These are phyloP conservation scores for Cephonodes hylas DNA, from an alignment of 2,888 invertebrate species.

Conservation along the genomic window DNA sequence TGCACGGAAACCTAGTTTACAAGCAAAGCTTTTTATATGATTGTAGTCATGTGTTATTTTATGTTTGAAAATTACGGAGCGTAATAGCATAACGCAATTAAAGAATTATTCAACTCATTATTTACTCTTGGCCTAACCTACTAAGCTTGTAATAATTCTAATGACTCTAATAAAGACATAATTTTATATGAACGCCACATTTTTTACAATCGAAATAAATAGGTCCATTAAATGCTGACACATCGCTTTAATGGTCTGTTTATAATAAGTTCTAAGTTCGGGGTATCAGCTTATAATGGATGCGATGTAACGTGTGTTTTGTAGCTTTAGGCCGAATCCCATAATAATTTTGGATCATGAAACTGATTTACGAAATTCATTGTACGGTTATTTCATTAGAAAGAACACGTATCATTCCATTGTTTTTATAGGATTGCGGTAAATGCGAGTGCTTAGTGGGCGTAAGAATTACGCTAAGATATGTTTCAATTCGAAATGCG, in stretches of 20 bases:
- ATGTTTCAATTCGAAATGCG: no score
- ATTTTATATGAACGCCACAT: constrained; percentile 47
- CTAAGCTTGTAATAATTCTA: constrained; percentile 53
- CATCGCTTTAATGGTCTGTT: neutral
- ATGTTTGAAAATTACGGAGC: constrained; percentile 2
- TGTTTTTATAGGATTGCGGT: no score
- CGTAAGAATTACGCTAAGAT: no score
- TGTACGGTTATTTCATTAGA: neutral
- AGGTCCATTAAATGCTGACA: neutral
- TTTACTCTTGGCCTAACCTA: constrained; percentile 30
- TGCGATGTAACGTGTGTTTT: constrained; percentile 39
- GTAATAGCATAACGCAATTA: constrained; percentile 22
- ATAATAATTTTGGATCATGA: constrained; percentile 52
- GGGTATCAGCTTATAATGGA: constrained; percentile 39
- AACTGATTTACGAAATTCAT: constrained; percentile 19
- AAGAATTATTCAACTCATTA: constrained; percentile 32
- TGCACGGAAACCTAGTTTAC: neutral
- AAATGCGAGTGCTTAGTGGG: no score
- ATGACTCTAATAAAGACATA: constrained; percentile 67
- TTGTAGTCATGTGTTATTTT: neutral
- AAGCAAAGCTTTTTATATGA: neutral
- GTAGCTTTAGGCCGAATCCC: constrained; percentile 54
- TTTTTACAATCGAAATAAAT: constrained; percentile 42
- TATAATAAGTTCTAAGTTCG: neutral
- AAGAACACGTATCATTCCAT: constrained; percentile 16